Base-by-base conservation (phyloP, 2,113 vertebrate species). In the Cyanocitta stelleri region DNA sequence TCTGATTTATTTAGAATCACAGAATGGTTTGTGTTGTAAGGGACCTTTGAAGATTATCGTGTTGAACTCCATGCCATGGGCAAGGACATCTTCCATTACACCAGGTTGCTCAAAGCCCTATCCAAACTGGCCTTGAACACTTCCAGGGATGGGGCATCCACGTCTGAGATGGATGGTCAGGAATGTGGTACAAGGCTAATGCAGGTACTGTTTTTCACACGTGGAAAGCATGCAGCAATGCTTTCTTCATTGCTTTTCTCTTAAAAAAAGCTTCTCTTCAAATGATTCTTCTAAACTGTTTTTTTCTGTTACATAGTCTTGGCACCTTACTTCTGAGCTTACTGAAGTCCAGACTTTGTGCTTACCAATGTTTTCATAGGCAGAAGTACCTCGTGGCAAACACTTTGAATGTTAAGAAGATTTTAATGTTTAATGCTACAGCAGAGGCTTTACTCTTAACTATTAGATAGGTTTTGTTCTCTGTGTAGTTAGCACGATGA, bases 1-100 rank as follows among this genome's bases (percentile, higher is more conserved):
- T 56, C 8, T 35, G 13, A 3, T 23, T 26, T 43, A 20, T 55
- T 52, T 59, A 79, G 58, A 76, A 37, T 79, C 23, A 41, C 13
- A 22, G 33, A 46, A 43, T 16, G 44, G 20, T 72, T 84, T 85
- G 13, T 1, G 0, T 88, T 63, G 18, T n/a, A 85, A 69, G 37
- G 37, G 21, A 27, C 35, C 24, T 78, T 68, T 78, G 4, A 64
- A 58, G 37, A 41, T 58, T 6, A 21, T 35, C 32, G 27, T 43
- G 27, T 68, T 2, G 0, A 51, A 10, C 14, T 46, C 30, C 6
- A 2, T 39, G 27, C 27, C 0, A 0, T 39, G 19, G 12, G 30
- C 43, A 69, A 19, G 26, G 59, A 59, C 69, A 37, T 32, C 35
- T 43, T 78, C 33, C 29, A 15, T 58, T 61, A 33, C 16, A 62